Evolutionary conservation across 2,797 vertebrate species (phyloP).

Genomic region (Vultur gryphus): DNA sequence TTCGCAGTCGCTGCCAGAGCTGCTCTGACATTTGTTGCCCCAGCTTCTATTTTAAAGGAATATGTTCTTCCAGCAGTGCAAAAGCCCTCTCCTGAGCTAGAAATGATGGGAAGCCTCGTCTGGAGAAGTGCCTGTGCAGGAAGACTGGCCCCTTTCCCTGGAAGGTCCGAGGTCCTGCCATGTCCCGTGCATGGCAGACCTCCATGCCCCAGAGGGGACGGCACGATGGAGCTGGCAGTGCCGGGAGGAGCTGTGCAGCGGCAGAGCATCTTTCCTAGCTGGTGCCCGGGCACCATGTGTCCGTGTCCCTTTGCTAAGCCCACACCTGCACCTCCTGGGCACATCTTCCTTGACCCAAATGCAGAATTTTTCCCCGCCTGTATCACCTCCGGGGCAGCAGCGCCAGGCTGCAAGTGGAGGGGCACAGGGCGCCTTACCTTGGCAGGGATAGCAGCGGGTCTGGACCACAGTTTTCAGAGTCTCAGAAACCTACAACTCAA

Average conservation of each 20-base stretch:
- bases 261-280: neutral
- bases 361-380: neutral
- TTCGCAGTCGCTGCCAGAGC: neutral
- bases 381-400: accelerated
- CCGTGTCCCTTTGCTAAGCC: neutral
- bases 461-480: accelerated
- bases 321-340: accelerated
- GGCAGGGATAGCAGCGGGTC: accelerated
- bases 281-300: neutral
- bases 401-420: neutral
- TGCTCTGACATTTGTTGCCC: neutral
- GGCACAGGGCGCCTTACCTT: neutral
- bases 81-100: neutral
- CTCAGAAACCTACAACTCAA: neutral
- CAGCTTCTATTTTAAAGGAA: neutral
- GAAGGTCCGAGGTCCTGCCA: too few relatives aligned
- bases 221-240: neutral
- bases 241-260: neutral
- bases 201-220: accelerated
- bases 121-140: neutral
- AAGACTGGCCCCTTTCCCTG: neutral
- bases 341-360: neutral
- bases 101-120: neutral
- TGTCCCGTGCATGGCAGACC: neutral
- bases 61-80: neutral